A percentile compares a stretch with the other conserved stretches of the same genome.
phyloP scores from a whole-genome alignment of 2,113 vertebrate genomes.

The Carassius auratus region DNA sequence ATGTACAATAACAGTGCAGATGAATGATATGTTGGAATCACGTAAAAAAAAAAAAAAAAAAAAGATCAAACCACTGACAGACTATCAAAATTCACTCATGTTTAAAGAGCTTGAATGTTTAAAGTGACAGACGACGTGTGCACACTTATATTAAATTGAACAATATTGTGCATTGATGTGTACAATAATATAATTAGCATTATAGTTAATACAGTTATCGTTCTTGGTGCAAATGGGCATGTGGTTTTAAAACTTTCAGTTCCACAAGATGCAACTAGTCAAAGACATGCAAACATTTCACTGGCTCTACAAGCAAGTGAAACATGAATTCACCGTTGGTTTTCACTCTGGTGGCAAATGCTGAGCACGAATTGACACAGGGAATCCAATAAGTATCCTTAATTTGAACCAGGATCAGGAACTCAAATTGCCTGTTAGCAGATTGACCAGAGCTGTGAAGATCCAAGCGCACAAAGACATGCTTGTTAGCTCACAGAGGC shows the following conservation, averaged over 20 bases:
- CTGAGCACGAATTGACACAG: conserved; percentile 57
- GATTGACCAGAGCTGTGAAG: conserved; percentile 58
- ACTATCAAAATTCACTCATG: no score
- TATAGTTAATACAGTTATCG: no score
- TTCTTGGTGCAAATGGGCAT: no score
- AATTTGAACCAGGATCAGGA: conserved; percentile 65
- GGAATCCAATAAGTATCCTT: conserved; percentile 55
- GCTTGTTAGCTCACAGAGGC: background rate
- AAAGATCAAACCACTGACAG: no score
- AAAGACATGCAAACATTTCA: background rate
- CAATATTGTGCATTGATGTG: no score
- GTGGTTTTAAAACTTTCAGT: background rate
- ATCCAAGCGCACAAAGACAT: conserved; percentile 8
- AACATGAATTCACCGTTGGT: conserved; percentile 51
- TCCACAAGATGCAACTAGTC: background rate
- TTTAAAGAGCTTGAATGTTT: no score
- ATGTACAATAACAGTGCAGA: background rate
- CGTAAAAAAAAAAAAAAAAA: no score
- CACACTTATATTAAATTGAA: no score
- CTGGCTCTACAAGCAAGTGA: background rate
- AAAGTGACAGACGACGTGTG: no score
- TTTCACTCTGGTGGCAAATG: conserved; percentile 58
- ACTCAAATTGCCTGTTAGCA: conserved; percentile 66
- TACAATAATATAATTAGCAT: no score
- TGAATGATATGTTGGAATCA: no score